Conservation (phyloP, 2,113 vertebrate species). For the Sapayoa aenigma region DNA sequence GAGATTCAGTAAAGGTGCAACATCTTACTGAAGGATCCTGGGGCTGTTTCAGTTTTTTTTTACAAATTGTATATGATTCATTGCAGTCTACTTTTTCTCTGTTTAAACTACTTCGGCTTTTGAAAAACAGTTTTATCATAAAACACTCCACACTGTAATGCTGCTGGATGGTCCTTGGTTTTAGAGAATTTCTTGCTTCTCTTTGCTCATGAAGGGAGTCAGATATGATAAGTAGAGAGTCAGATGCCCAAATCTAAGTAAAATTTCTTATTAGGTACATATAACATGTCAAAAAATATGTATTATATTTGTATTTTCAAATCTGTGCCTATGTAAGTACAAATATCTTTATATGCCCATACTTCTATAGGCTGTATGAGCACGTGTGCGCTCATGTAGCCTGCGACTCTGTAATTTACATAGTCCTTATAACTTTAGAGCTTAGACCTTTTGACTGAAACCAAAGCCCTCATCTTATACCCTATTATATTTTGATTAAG, state of each 20-base stretch:
- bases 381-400: fast-evolving
- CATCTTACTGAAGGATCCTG: not conserved
- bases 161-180: not conserved
- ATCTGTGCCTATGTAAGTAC: not conserved
- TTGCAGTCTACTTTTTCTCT: not conserved
- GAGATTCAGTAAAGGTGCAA: not conserved
- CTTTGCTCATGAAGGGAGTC: not conserved
- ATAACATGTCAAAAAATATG: not conserved
- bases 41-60: not conserved
- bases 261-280: not conserved
- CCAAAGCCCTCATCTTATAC: not conserved
- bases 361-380: not conserved
- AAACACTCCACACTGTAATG: not conserved
- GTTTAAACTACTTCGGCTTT: not conserved
- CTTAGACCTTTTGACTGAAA: not conserved
- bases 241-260: not conserved
- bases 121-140: not conserved
- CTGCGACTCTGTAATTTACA: not conserved
- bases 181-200: not conserved
- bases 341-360: not conserved
- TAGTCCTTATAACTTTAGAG: not conserved
- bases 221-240: not conserved
- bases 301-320: not conserved
- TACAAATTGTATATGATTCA: not conserved
- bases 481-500: not conserved